Conservation (phyloP, 2,888 invertebrate genomes). For the Parascotia fuliginaria region DNA sequence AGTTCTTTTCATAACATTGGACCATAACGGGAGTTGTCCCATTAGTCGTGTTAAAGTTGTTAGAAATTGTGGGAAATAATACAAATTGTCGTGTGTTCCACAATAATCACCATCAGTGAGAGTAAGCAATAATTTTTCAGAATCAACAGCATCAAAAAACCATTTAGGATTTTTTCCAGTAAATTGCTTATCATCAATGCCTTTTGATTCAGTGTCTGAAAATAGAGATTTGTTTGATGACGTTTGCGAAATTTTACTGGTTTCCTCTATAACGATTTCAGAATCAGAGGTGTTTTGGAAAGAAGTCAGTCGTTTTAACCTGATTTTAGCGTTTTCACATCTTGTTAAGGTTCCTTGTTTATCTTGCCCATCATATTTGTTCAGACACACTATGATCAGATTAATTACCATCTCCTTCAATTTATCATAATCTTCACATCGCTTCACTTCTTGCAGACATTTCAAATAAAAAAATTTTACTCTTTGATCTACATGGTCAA, state of each 20-base stretch:
- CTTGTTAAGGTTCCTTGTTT: not conserved
- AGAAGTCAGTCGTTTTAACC: too few species aligned
- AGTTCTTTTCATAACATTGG: constrained; percentile 1
- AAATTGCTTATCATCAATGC: too few species aligned
- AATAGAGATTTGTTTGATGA: too few species aligned
- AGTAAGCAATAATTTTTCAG: constrained; percentile 4
- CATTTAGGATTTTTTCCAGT: too few species aligned
- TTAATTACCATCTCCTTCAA: constrained; percentile 1
- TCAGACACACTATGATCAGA: constrained; percentile 1
- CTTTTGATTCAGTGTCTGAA: too few species aligned
- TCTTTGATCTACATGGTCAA: constrained; percentile 3
- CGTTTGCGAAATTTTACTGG: too few species aligned
- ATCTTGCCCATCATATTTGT: too few species aligned
- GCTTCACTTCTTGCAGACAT: not conserved
- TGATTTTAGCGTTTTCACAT: too few species aligned
- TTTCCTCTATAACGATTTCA: too few species aligned
- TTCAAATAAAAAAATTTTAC: constrained; percentile 2
- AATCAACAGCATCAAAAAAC: constrained; percentile 1
- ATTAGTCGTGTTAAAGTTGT: constrained; percentile 1
- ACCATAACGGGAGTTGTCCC: not conserved
- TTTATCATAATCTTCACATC: constrained; percentile 1
- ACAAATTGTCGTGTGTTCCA: constrained; percentile 6
- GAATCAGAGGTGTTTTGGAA: too few species aligned
- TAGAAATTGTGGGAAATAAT: constrained; percentile 15
- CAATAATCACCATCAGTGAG: constrained; percentile 2